A percentile compares a stretch with the other conserved stretches of the same genome.
Evolutionary conservation across 1,140 invertebrate species (phyloP).

Genomic region (Drosophila grimshawi): DNA sequence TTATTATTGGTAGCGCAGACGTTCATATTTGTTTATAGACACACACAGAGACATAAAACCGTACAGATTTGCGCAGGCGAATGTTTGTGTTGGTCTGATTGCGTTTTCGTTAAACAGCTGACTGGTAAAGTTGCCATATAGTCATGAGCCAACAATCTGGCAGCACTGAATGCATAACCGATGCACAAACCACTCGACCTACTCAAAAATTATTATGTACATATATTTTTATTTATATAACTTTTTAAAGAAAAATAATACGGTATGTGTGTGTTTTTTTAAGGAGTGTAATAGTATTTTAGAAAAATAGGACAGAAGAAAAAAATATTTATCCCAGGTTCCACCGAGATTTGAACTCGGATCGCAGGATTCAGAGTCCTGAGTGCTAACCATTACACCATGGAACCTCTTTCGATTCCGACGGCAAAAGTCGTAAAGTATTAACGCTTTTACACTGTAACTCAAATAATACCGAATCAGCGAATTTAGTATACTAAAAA

Average conservation of each 20-base stretch:
- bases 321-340: constrained; percentile 85
- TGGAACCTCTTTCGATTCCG: constrained; percentile 83
- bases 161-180: neutral
- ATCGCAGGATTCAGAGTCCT: constrained; percentile 96
- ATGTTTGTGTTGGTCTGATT: constrained; percentile 1
- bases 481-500: neutral
- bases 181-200: constrained; percentile 9
- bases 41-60: constrained; percentile 3
- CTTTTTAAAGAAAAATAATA: no score
- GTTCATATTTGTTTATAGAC: constrained; percentile 2
- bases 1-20: neutral
- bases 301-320: neutral
- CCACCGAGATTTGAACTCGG: constrained; percentile 94
- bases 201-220: neutral
- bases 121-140: constrained; percentile 15
- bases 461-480: neutral
- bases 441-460: neutral
- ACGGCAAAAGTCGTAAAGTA: neutral
- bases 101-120: constrained; percentile 12
- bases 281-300: neutral
- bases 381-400: constrained; percentile 96
- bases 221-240: neutral
- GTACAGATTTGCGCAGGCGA: neutral
- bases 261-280: no score
- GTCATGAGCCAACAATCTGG: constrained; percentile 2